Conservation (phyloP, 2,888 invertebrate species). For the Strigamia transsilvanica region DNA sequence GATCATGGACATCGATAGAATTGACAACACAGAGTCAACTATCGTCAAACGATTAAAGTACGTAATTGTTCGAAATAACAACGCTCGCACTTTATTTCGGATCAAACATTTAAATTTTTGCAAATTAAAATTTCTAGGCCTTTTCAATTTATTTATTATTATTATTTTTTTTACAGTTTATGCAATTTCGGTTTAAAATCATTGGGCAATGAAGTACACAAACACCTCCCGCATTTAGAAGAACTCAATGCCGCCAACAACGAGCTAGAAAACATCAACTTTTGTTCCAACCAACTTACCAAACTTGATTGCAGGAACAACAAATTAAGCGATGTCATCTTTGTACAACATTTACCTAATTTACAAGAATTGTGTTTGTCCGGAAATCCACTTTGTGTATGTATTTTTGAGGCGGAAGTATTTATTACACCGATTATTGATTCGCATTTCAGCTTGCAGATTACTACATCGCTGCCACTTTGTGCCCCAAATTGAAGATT, state of each 20-base stretch:
- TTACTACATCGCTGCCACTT: constrained; percentile 23
- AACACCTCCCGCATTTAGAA: not conserved
- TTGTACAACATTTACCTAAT: constrained; percentile 29
- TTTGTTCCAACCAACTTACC: not conserved
- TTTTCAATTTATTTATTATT: not conserved
- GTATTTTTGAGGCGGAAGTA: not conserved
- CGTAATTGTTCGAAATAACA: not conserved
- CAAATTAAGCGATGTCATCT: not conserved
- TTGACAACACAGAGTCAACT: not conserved
- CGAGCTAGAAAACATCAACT: not conserved
- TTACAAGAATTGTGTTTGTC: not conserved
- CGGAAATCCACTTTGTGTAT: constrained; percentile 7
- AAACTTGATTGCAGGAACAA: constrained; percentile 45
- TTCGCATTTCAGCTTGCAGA: not conserved
- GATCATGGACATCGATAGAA: no score
- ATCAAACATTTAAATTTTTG: not conserved
- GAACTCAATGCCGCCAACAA: constrained; percentile 28
- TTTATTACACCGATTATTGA: not conserved
- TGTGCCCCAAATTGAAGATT: constrained; percentile 15
- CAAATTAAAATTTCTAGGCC: constrained; percentile 11
- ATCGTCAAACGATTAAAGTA: not conserved
- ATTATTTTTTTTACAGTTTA: no score
- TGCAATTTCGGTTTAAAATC: not conserved
- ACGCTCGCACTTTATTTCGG: not conserved
- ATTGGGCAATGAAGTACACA: not conserved